Percentiles rank a stretch among this genome's conserved stretches.
Evolutionary conservation across 2,888 invertebrate species (phyloP).

Genomic region (Antheraea assamensis): DNA sequence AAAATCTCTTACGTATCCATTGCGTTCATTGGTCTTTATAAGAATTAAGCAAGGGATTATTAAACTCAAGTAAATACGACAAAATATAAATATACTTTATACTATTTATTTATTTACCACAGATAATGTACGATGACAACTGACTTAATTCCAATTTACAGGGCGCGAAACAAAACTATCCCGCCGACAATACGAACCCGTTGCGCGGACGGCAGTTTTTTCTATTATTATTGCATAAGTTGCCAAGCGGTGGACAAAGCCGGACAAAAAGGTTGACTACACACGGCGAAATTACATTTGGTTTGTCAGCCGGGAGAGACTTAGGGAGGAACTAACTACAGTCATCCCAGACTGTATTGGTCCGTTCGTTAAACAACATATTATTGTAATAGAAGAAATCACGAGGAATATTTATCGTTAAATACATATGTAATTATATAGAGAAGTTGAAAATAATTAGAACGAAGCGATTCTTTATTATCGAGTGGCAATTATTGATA

Average conservation of each 20-base stretch:
- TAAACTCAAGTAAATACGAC: too few species aligned
- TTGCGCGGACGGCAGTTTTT: slow-evolving; percentile 12
- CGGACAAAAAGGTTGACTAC: slow-evolving; percentile 20
- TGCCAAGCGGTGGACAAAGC: slow-evolving; percentile 1
- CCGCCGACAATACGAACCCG: slow-evolving; percentile 5
- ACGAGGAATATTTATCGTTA: not conserved
- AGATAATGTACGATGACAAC: not conserved
- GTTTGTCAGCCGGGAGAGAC: slow-evolving; percentile 10
- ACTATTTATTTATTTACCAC: not conserved
- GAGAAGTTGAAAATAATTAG: too few species aligned
- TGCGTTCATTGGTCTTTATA: too few species aligned
- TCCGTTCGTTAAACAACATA: not conserved
- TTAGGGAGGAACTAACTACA: not conserved
- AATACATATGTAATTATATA: not conserved
- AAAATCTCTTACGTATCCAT: too few species aligned
- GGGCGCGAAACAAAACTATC: slow-evolving; percentile 2
- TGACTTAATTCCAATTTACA: not conserved
- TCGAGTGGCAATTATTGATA: too few species aligned
- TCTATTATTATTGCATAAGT: slow-evolving; percentile 19
- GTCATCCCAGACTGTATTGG: not conserved
- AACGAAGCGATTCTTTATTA: too few species aligned
- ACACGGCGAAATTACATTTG: slow-evolving; percentile 19
- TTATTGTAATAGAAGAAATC: too few species aligned
- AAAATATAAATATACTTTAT: too few species aligned
- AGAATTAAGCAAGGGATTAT: too few species aligned